These are phyloP conservation scores for Hipparchia semele DNA, from an alignment of 2,888 invertebrate genomes.

Conservation along the genomic window DNA sequence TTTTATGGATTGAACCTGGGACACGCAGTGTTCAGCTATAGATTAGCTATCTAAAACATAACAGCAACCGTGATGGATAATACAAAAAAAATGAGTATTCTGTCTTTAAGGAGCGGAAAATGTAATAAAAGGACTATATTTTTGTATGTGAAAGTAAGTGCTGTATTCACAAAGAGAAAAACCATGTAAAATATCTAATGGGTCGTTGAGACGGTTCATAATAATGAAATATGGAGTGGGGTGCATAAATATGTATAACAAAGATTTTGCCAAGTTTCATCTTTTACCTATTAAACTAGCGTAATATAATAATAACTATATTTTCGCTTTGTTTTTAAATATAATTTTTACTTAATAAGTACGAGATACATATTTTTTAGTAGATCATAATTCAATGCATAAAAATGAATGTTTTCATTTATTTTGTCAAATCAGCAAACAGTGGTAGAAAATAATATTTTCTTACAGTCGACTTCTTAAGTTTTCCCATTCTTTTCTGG, in stretches of 20 bases:
- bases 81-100: no score
- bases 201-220: constrained; percentile 22
- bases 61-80: background rate
- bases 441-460: no score
- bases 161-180: constrained; percentile 25
- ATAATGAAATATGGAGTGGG: constrained; percentile 27
- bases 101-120: constrained; percentile 1
- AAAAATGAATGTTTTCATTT: no score
- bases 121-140: constrained; percentile 17
- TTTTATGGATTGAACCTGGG: background rate
- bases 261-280: constrained; percentile 11
- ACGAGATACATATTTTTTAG: no score
- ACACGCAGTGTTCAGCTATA: background rate
- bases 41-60: background rate
- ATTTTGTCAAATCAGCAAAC: no score
- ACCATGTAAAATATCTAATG: constrained; percentile 26
- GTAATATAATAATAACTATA: background rate
- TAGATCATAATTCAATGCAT: no score
- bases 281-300: constrained; percentile 11
- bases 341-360: no score
- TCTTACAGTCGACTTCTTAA: no score
- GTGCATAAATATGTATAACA: constrained; percentile 22
- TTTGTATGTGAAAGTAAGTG: constrained; percentile 6
- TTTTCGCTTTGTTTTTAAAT: background rate
- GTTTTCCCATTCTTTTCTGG: no score